Percentiles rank a stretch among this genome's conserved stretches.
Evolutionary conservation across 2,797 vertebrate genomes (phyloP).

Genomic region (Ara ararauna): DNA sequence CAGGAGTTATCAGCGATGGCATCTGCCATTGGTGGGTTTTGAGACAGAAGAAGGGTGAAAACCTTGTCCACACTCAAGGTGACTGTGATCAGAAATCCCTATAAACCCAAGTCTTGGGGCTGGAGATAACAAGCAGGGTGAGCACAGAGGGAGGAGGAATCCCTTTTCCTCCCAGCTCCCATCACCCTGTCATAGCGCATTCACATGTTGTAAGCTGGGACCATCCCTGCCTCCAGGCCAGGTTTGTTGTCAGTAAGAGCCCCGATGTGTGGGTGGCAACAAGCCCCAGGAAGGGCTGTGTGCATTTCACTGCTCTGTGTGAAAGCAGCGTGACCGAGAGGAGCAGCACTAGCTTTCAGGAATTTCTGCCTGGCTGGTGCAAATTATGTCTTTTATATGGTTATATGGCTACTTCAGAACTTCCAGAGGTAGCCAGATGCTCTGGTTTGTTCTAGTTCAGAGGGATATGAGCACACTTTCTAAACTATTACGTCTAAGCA

Average conservation of each 20-base stretch:
- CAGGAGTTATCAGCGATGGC: background rate
- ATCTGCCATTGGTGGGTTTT: background rate
- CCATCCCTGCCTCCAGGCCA: background rate
- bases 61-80: background rate
- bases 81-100: background rate
- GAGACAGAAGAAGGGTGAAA: background rate
- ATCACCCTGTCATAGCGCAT: accelerated
- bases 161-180: background rate
- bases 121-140: background rate
- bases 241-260: background rate
- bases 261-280: background rate
- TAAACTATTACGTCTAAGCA: background rate
- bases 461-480: background rate
- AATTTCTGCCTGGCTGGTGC: background rate
- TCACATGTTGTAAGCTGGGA: background rate
- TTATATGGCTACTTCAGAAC: background rate
- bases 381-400: background rate
- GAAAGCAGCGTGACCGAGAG: background rate
- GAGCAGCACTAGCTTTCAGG: background rate
- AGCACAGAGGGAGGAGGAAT: background rate
- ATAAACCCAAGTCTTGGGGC: accelerated
- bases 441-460: background rate
- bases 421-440: background rate
- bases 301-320: background rate
- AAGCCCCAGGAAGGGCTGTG: background rate